Evolutionary conservation across 2,113 vertebrate genomes (phyloP).

Genomic region (Rana temporaria): DNA sequence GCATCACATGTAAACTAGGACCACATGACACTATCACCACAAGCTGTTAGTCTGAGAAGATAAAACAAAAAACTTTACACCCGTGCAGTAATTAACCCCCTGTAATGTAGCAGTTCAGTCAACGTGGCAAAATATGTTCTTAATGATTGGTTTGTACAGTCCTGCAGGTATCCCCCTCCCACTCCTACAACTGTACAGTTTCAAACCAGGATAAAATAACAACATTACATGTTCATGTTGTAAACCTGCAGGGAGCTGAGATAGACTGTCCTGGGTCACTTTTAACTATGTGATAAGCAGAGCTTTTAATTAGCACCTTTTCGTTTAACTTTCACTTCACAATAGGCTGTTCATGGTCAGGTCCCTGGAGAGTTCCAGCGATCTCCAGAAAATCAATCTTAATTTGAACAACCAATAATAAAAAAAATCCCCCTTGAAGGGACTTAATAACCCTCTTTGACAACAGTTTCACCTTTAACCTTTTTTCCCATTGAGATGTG

Average conservation of each 20-base stretch:
- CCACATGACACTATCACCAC: neutral
- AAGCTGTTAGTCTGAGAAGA: neutral
- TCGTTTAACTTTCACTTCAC: constrained; percentile 68
- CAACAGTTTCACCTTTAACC: constrained; percentile 60
- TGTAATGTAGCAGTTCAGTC: neutral
- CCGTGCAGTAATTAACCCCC: neutral
- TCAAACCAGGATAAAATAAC: constrained; percentile 49
- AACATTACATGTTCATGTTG: constrained; percentile 35
- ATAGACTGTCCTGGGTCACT: constrained; percentile 59
- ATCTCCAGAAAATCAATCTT: constrained; percentile 74
- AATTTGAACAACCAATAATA: constrained; percentile 73
- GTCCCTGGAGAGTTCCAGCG: constrained; percentile 60
- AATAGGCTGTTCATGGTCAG: constrained; percentile 62
- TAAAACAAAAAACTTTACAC: neutral
- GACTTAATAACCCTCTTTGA: constrained; percentile 63
- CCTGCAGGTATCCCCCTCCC: constrained; percentile 18
- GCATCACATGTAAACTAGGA: neutral
- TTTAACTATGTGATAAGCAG: constrained; percentile 68
- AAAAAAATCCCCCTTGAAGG: constrained; percentile 63
- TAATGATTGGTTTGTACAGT: constrained; percentile 31
- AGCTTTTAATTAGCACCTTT: constrained; percentile 73
- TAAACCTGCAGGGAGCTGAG: constrained; percentile 29
- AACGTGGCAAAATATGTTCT: constrained; percentile 2
- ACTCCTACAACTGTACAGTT: neutral
- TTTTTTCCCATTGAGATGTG: constrained; percentile 50